phyloP scores from a whole-genome alignment of 1,140 invertebrate genomes.

The Drosophila equinoxialis region DNA sequence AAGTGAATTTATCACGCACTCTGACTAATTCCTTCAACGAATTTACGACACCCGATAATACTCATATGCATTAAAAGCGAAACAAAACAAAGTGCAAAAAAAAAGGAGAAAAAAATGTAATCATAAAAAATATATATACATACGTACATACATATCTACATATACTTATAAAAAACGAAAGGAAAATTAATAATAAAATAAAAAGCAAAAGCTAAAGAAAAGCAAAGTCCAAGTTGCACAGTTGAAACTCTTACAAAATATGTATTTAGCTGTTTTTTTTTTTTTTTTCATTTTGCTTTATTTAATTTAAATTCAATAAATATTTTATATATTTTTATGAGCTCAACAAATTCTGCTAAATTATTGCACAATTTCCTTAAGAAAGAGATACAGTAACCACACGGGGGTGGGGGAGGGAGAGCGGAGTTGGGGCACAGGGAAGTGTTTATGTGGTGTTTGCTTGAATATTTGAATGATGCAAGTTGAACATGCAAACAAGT shows the following conservation, averaged over 20 bases:
- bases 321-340: conserved; percentile 70
- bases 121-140: no score
- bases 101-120: conserved; percentile 23
- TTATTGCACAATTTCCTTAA: conserved; percentile 57
- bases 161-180: background rate
- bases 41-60: conserved; percentile 75
- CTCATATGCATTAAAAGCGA: conserved; percentile 14
- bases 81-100: conserved; percentile 15
- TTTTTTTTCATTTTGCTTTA: conserved; percentile 20
- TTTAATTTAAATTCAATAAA: conserved; percentile 74
- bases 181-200: conserved; percentile 13
- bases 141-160: no score
- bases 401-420: background rate
- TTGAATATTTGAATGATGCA: conserved; percentile 49
- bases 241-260: conserved; percentile 41
- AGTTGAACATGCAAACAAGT: conserved; percentile 41
- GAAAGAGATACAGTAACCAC: background rate
- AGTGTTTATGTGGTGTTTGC: conserved; percentile 48
- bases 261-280: conserved; percentile 42
- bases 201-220: conserved; percentile 32
- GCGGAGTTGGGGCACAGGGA: background rate
- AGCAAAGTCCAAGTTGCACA: conserved; percentile 20
- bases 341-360: conserved; percentile 53
- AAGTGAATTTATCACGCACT: conserved; percentile 77
- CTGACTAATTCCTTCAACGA: conserved; percentile 63